A percentile compares a stretch with the other conserved stretches of the same genome.
Evolutionary conservation across 2,888 invertebrate genomes (phyloP).

Genomic region (Catocala fraxini): DNA sequence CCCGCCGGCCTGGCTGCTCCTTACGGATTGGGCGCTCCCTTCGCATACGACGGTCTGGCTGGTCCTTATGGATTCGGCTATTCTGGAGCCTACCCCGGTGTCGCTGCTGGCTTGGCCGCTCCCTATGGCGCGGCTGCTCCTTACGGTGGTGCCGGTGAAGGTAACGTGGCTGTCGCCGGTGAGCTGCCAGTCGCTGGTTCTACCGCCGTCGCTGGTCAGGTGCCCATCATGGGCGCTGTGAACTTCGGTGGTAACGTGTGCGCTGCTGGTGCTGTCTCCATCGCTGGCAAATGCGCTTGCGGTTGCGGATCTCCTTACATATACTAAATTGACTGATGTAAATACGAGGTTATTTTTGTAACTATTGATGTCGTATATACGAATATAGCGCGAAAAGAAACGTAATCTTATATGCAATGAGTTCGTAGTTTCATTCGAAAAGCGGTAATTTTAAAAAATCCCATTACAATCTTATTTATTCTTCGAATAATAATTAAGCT

Average conservation of each 20-base stretch:
- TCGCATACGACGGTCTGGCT: conserved; percentile 1
- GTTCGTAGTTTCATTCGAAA: too few relatives aligned
- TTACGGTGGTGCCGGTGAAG: conserved; percentile 41
- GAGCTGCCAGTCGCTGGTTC: conserved; percentile 55
- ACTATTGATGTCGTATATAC: too few relatives aligned
- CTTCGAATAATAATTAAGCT: too few relatives aligned
- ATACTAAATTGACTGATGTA: background rate
- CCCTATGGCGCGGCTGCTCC: background rate
- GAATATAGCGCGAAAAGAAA: too few relatives aligned
- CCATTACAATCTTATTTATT: too few relatives aligned
- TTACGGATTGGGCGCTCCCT: background rate
- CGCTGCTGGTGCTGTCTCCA: conserved; percentile 56
- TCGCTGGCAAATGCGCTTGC: conserved; percentile 48
- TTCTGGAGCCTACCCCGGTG: conserved; percentile 4
- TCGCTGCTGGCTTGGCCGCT: background rate
- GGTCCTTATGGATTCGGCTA: conserved; percentile 5
- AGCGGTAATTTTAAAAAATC: too few relatives aligned
- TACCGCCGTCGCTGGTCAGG: conserved; percentile 54
- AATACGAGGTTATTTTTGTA: too few relatives aligned
- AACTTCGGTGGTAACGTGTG: conserved; percentile 51
- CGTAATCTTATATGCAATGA: too few relatives aligned
- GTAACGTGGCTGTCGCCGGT: conserved; percentile 52
- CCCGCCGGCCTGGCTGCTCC: conserved; percentile 10
- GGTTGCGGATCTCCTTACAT: conserved; percentile 15
- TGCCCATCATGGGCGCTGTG: conserved; percentile 56